Evolutionary conservation across 2,113 vertebrate species (phyloP), one percentile per base, ranked within the genome.

Genomic region (Podilymbus podiceps): DNA sequence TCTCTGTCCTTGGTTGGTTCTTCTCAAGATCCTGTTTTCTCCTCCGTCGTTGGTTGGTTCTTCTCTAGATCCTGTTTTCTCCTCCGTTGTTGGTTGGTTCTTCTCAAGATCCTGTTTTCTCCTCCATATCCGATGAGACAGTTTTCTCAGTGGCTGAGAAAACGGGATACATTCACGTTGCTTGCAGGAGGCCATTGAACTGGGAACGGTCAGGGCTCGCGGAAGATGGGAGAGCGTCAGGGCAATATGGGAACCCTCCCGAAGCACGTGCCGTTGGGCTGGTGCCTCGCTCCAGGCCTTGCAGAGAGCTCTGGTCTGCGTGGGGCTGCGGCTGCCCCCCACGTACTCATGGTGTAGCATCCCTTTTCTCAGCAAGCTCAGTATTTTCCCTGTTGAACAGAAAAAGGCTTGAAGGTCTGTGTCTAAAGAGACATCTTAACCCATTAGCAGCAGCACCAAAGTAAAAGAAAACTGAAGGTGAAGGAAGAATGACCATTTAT

Each of bases 101-200:
- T 28, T 66, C 33, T 28, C 7, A 12, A 49, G 42, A 35, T 79
- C n/a, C 6, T 20, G 0, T 79, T 85, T 78, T 81, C 35, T 38
- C 12, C 44, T 83, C 42, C 0, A 0, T n/a, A 4, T 11, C 6
- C 0, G 6, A 31, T 38, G 46, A 47, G 28, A 33, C 8, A 12
- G 8, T 55, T 71, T 79, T 73, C 46, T 50, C 40, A 27, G 28
- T 12, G 38, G 52, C 50, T 28, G 76, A 60, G 62, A 38, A 91
- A 47, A 66, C 6, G 30, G n/a, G 50, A 69, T 80, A 33, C 24
- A 4, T 71, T 75, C 20, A 2, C 18, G 2, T 31, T 25, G 56
- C 33, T n/a, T 23, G 35, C n/a, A 22, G 74, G 79, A 79, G 59
- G 53, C 58, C 19, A 24, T 30, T 73, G 63, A 74, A 15, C 25